A percentile compares a stretch with the other conserved stretches of the same genome.
Conservation (phyloP, 2,888 invertebrate genomes). For the Plemyria rubiginata region DNA sequence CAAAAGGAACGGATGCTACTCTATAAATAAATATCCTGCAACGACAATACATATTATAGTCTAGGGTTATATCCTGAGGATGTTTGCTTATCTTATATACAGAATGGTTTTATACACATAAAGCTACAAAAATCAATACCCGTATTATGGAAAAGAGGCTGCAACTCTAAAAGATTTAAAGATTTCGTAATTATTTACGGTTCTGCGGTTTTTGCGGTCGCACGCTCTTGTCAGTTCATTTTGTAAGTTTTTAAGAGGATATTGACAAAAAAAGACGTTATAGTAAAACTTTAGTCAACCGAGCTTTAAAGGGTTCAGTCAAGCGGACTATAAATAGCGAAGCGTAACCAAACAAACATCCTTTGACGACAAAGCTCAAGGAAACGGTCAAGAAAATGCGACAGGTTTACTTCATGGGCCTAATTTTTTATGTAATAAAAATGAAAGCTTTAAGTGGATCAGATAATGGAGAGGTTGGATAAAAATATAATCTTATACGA, state of each 20-base stretch:
- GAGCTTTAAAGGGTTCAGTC: conserved; percentile 42
- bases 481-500: neutral
- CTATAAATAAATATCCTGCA: no score
- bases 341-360: conserved; percentile 58
- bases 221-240: no score
- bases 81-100: no score
- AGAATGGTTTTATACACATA: no score
- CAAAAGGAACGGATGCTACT: no score
- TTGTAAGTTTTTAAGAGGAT: neutral
- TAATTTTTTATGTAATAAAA: neutral
- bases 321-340: conserved; percentile 53
- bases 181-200: no score
- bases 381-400: conserved; percentile 12
- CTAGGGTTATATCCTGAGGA: no score
- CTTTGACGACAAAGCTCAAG: conserved; percentile 58
- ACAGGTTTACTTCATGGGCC: conserved; percentile 2
- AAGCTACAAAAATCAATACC: no score
- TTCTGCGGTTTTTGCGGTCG: no score
- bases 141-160: no score
- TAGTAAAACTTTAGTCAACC: neutral
- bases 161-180: no score
- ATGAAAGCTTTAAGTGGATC: neutral
- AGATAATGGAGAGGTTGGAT: neutral
- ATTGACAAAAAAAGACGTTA: neutral
- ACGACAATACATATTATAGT: no score